phyloP scores from a whole-genome alignment of 2,113 vertebrate genomes.

The Galbula dea region DNA sequence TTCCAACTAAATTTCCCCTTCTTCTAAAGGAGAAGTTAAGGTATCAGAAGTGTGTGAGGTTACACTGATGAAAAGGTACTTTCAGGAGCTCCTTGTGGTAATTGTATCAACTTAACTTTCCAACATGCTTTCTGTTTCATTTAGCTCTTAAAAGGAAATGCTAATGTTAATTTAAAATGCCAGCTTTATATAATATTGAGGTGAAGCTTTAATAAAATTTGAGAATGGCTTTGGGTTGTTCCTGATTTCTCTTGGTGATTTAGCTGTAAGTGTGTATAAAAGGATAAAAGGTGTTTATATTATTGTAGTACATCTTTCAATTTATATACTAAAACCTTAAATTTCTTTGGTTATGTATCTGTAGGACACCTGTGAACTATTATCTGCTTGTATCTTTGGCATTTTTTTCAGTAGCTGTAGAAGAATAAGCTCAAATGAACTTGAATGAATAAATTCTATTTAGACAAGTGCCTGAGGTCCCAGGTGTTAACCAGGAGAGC shows the following conservation, averaged over 20 bases:
- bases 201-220: background rate
- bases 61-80: background rate
- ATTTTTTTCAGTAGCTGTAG: background rate
- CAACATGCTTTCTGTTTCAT: background rate
- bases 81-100: background rate
- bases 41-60: background rate
- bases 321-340: background rate
- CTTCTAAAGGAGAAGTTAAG: background rate
- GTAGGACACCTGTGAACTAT: background rate
- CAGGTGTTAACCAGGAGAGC: background rate
- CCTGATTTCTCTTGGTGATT: background rate
- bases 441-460: background rate
- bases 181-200: background rate
- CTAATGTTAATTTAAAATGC: too few species aligned
- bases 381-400: background rate
- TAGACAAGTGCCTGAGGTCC: background rate
- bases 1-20: background rate
- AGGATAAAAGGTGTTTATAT: background rate
- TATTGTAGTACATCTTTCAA: background rate
- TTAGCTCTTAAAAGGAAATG: background rate
- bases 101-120: background rate
- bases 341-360: fast-evolving
- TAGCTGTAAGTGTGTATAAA: background rate
- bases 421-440: background rate
- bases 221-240: background rate